Base-by-base conservation (phyloP, 2,797 vertebrate genomes). In the Hozukius guyotensis region DNA sequence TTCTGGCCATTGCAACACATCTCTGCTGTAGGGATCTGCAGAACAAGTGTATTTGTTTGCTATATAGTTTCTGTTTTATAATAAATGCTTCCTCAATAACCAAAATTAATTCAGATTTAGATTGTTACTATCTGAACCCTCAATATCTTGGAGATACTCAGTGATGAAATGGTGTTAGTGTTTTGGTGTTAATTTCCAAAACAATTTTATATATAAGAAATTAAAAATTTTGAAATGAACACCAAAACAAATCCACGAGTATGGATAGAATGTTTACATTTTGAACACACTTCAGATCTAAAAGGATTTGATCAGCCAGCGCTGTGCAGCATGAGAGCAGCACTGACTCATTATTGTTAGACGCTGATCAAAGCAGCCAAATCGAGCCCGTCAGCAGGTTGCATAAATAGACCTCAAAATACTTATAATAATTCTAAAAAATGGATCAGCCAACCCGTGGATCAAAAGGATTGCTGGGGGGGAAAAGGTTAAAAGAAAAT, bases 331-430 rank as follows among this genome's bases (percentile, higher is more conserved):
- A 29, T 55, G 29, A 70, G 49, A 69, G 73, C 71, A 16, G 31
- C 5, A 18, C 25, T 14, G 62, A 18, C 64, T 75, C 55, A 49
- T 82, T 77, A 86, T 64, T 75, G 69, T 74, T 46, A 22, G 69
- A 34, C 61, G 4, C 22, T 81, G 76, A 86, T 86, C 75, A 86
- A 86, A 90, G 69, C 42, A 18, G 72, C 59, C 22, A 57, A 66
- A 80, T 64, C 1, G 5, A 60, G 56, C 57, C 89, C 31, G 42
- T 61, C 75, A 75, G 82, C 80, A 60, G 61, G 75, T 81, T 62
- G 52, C 42, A n/a, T 55, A 60, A 85, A 82, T 56, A 81, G 36
- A 72, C 31, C 27, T 25, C 60, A 70, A 65, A 59, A 42, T 5
- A 59, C 20, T 59, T 25, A 49, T 3, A 65, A 64, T 16, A 49